Evolutionary conservation across 2,113 vertebrate species (phyloP).

Genomic region (Hippocampus comes): DNA sequence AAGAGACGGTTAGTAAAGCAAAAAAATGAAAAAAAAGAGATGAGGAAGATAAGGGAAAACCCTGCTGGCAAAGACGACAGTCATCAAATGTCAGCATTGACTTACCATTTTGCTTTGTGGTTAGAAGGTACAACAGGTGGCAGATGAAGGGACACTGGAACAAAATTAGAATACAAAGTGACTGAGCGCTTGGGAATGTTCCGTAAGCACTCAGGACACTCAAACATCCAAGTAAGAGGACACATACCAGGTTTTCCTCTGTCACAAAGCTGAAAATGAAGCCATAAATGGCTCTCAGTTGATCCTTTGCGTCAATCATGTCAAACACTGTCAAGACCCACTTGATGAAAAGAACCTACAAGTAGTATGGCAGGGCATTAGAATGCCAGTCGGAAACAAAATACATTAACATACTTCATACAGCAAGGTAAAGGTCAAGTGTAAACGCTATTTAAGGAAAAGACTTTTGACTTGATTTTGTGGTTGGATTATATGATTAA

Average conservation of each 20-base stretch:
- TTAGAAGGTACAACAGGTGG: constrained; percentile 88
- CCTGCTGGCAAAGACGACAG: neutral
- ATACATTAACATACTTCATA: neutral
- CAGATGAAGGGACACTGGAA: constrained; percentile 86
- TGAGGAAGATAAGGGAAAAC: neutral
- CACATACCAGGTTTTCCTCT: constrained; percentile 83
- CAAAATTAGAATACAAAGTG: neutral
- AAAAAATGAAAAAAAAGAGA: neutral
- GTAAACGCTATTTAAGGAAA: neutral
- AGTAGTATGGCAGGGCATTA: neutral
- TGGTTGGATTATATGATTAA: neutral
- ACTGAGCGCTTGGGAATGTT: neutral
- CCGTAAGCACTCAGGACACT: neutral
- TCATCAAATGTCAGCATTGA: neutral
- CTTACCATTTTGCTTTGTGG: constrained; percentile 85
- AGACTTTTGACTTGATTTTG: neutral
- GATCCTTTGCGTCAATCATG: constrained; percentile 84
- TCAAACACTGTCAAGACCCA: constrained; percentile 93
- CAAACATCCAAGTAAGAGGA: neutral
- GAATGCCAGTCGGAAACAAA: neutral
- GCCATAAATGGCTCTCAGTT: constrained; percentile 84
- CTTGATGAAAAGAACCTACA: constrained; percentile 84
- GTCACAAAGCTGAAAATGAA: constrained; percentile 87
- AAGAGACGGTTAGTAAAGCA: neutral
- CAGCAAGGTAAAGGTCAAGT: neutral